Evolutionary conservation across 2,888 invertebrate genomes (phyloP).

Genomic region (Meghimatium bilineatum): DNA sequence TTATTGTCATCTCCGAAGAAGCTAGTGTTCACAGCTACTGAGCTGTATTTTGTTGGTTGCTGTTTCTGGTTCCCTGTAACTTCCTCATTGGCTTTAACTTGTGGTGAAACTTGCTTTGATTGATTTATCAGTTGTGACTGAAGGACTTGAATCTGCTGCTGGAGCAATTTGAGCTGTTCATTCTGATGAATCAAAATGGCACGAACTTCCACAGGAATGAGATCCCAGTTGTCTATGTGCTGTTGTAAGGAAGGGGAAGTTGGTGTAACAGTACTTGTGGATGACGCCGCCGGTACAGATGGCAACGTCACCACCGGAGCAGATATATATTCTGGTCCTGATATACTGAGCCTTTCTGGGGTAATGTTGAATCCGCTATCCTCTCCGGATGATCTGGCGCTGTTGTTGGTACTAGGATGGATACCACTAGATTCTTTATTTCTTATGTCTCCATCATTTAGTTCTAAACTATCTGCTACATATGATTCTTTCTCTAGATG

Average conservation of each 20-base stretch:
- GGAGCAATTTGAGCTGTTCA: constrained; percentile 70
- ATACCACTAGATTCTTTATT: neutral
- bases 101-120: neutral
- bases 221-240: constrained; percentile 58
- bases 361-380: constrained; percentile 72
- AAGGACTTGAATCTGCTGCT: constrained; percentile 71
- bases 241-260: neutral
- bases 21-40: constrained; percentile 65
- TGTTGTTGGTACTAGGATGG: neutral
- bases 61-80: neutral
- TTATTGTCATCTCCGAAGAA: constrained; percentile 19
- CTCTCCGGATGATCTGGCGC: constrained; percentile 59
- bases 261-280: neutral
- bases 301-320: neutral
- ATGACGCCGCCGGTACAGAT: neutral
- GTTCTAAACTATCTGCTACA: neutral
- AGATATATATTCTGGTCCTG: constrained; percentile 40
- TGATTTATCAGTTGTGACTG: constrained; percentile 52
- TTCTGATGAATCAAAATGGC: constrained; percentile 71
- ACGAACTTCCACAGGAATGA: constrained; percentile 70
- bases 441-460: neutral
- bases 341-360: constrained; percentile 60
- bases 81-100: neutral
- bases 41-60: neutral
- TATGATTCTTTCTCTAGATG: neutral